A percentile compares a stretch with the other conserved stretches of the same genome.
phyloP scores from a whole-genome alignment of 1,140 invertebrate genomes.

The Microplitis mediator region DNA sequence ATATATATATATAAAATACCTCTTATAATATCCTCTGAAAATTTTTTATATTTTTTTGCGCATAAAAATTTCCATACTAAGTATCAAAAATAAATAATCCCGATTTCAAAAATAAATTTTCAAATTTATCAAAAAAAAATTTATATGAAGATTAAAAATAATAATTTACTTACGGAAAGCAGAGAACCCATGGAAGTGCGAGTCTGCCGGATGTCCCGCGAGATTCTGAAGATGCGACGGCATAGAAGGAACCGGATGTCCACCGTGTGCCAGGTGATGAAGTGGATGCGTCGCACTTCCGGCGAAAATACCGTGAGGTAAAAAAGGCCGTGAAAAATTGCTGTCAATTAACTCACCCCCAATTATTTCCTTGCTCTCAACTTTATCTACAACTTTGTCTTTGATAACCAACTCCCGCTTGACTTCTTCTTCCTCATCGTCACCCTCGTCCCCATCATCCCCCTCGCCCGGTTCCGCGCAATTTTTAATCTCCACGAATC shows the following conservation, averaged over 20 bases:
- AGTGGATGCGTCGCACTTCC: constrained; percentile 31
- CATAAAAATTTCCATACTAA: too few relatives aligned
- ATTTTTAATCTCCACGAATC: background rate
- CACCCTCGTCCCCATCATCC: background rate
- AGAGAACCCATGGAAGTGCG: constrained; percentile 50
- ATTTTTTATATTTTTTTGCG: too few relatives aligned
- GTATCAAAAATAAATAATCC: background rate
- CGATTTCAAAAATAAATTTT: background rate
- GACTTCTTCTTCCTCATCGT: constrained; percentile 6
- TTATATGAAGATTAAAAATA: too few relatives aligned
- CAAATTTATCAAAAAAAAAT: too few relatives aligned
- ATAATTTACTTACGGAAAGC: constrained; percentile 52
- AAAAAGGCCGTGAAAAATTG: constrained; percentile 34
- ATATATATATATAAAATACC: too few relatives aligned
- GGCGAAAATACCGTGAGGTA: constrained; percentile 40
- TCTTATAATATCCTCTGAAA: too few relatives aligned
- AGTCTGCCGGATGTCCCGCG: constrained; percentile 42
- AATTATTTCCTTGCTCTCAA: too few relatives aligned
- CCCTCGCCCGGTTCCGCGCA: too few relatives aligned
- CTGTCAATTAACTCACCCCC: background rate
- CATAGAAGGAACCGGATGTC: constrained; percentile 34
- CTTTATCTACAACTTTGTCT: background rate
- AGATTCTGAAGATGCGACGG: constrained; percentile 39
- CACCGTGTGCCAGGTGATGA: constrained; percentile 39
- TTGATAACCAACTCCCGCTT: constrained; percentile 15